Evolutionary conservation across 1,140 invertebrate species (phyloP), one percentile per base, ranked within the genome.

Genomic region (Eufriesea mexicana): DNA sequence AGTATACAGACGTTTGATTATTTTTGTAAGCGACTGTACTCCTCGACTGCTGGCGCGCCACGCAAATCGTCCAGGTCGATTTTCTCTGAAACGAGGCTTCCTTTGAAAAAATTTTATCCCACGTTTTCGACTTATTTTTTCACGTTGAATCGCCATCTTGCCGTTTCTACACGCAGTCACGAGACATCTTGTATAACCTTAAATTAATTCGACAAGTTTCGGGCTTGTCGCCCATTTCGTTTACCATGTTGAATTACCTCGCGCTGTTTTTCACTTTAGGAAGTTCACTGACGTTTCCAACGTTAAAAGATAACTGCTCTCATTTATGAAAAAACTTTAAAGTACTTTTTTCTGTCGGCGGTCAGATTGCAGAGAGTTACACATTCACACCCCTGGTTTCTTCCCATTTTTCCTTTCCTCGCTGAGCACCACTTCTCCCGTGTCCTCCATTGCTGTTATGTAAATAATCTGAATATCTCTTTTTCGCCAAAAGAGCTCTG

Each of bases 401-500:
- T 54, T 59, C 51, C 9, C 18, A 35, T 78, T 54, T 68, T 68
- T 66, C 20, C 18, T 23, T 42, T 20, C n/a, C 42, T 25, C 18
- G 4, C 18, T 1, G 47, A 35, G 59, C 42, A 9, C 42, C 51
- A 18, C 77, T 23, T 49, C 25, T n/a, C 47, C 76, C 16, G n/a
- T 23, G 49, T 20, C 51, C 64, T 47, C 7, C n/a, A 42, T 25
- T 54, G 2, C 12, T 23, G 28, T 77, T 67, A 67, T 45, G 75
- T 20, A 76, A 76, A 76, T 76, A 54, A 75, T 28, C 47, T 42
- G 74, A 66, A 64, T 45, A 35, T 75, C 45, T 62, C 59, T 49
- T 35, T 49, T 20, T n/a, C 16, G 35, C 18, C 25, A 4, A 35
- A 35, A 35, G 1, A 4, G 35, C 35, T 35, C 35, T 35, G 35